Percentiles rank a stretch among this genome's conserved stretches.
phyloP scores from a whole-genome alignment of 2,797 vertebrate species.

The Selene dorsalis region DNA sequence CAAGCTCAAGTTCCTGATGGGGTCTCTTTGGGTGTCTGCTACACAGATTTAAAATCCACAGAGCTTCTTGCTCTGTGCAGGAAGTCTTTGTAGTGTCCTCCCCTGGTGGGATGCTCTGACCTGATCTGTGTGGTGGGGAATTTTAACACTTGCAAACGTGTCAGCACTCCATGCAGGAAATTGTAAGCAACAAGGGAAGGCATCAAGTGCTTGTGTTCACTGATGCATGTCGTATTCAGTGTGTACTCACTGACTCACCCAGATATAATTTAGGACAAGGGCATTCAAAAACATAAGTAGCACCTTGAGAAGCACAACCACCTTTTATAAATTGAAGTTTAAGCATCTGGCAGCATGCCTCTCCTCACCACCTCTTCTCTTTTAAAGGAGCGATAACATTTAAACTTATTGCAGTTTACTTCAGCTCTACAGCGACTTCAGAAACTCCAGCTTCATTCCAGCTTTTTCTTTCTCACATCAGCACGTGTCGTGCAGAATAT shows the following conservation, averaged over 20 bases:
- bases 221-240: slow-evolving; percentile 29
- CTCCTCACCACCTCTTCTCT: neutral
- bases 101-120: slow-evolving; percentile 18
- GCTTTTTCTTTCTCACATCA: neutral
- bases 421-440: neutral
- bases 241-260: slow-evolving; percentile 5
- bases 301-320: neutral
- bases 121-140: slow-evolving; percentile 30
- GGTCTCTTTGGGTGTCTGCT: neutral
- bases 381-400: neutral
- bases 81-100: slow-evolving; percentile 25
- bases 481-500: neutral
- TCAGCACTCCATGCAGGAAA: neutral
- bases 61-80: slow-evolving; percentile 6
- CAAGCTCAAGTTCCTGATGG: neutral
- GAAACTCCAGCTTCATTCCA: neutral
- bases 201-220: slow-evolving; percentile 1
- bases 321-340: slow-evolving; percentile 2
- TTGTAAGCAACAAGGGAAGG: neutral
- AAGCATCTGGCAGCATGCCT: neutral
- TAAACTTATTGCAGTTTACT: neutral
- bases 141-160: slow-evolving; percentile 8
- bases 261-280: slow-evolving; percentile 36
- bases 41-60: slow-evolving; percentile 10
- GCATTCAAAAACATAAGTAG: slow-evolving; percentile 1